Evolutionary conservation across 2,888 invertebrate genomes (phyloP), one percentile per base, ranked within the genome.

Genomic region (Aphodius granarius): DNA sequence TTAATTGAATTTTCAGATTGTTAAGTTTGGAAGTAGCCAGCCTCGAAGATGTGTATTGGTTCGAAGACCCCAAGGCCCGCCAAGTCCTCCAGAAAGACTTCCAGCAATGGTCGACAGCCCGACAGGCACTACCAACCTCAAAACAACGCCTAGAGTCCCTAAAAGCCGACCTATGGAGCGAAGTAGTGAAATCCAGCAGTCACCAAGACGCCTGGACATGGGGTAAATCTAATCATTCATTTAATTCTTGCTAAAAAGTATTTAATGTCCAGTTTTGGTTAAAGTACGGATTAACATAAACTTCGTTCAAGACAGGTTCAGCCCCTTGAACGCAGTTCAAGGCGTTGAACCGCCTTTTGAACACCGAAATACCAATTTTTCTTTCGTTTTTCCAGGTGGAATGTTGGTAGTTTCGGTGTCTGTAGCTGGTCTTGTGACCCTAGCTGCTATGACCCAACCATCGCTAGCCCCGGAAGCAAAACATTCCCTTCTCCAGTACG

Each of bases 131-230:
- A 81, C 96, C 96, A 78, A 95, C 93, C 18, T 94, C 94, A 80
- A 95, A 95, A 87, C 92, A 94, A 79, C 92, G 92, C 83, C 88
- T 96, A 83, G 93, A 94, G 82, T 90, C 91, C 63, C 88, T 96
- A 64, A 96, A 96, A 86, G 92, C 93, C 1, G 94, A 95, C 83
- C 90, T 96, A 20, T 95, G 95, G 96, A 95, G 94, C 78, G 93
- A 94, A 72, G 95, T 95, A 72, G 95, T 94, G 73, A 95, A 95
- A 87, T 94, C 91, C 82, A 94, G 94, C 85, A 93, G 94, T 84
- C 95, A 95, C 83, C 94, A 95, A 85, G 95, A 95, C 89, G 95
- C 95, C 72, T 95, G 95, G 95, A 95, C 95, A 85, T 95, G 94
- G 94, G 95, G 95, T 91, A 84, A 85, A n/a, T n/a, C n/a, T n/a